Conservation (phyloP, 2,888 invertebrate species). For the Troilus luridus region DNA sequence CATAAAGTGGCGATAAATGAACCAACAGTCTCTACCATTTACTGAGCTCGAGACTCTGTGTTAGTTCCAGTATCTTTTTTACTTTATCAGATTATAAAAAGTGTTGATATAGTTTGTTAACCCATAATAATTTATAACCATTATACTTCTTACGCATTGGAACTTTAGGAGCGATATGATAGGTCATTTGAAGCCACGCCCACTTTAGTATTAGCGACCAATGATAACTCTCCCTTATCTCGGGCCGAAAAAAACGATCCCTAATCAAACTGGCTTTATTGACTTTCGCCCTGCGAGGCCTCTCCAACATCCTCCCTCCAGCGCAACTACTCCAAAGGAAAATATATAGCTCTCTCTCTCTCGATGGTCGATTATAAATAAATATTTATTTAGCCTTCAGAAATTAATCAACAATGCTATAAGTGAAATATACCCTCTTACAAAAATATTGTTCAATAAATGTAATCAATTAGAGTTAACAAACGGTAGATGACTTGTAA, state of each 20-base stretch:
- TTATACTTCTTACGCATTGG: neutral
- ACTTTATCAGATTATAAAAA: no score
- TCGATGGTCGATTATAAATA: constrained; percentile 7
- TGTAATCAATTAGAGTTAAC: no score
- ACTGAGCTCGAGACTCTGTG: no score
- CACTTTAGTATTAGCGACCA: constrained; percentile 31
- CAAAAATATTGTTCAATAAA: neutral
- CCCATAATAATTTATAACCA: neutral
- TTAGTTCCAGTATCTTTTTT: no score
- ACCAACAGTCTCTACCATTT: no score
- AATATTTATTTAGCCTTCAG: neutral
- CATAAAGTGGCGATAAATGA: no score
- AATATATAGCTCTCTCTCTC: constrained; percentile 27
- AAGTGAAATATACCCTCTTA: neutral
- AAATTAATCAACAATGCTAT: neutral
- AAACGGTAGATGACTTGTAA: no score
- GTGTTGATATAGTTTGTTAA: no score
- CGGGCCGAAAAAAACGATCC: constrained; percentile 37
- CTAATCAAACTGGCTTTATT: constrained; percentile 50
- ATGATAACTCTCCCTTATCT: constrained; percentile 33
- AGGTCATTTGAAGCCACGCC: constrained; percentile 21
- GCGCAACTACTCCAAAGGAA: neutral
- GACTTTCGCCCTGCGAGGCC: constrained; percentile 28
- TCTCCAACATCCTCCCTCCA: neutral
- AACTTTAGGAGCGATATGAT: neutral